Base-by-base conservation (phyloP, 2,888 invertebrate species). In the Criorhina ranunculi region DNA sequence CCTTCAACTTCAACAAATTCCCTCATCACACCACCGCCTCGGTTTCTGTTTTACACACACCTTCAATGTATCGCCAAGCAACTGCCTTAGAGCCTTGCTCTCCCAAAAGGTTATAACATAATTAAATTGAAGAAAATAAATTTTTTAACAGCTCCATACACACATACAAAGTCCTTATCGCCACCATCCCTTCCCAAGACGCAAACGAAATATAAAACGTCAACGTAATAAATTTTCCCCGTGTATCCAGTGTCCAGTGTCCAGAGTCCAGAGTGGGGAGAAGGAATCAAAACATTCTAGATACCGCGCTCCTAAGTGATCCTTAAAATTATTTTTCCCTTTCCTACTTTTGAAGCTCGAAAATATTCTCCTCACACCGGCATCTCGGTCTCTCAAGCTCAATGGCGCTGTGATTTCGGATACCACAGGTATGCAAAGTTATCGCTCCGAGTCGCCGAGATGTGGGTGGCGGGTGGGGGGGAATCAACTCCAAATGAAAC, bases 371-470 rank as follows among this genome's bases (percentile, higher is more conserved):
- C 24, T 24, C 4, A 4, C 24, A 24, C 24, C 24, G 4, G 24
- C 4, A 1, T 1, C 2, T 24, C 24, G 24, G 24, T 24, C 24
- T 46, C 66, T 46, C 19, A 62, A 64, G 64, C 75, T 60, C 62
- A 79, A 69, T 79, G 73, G 67, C 67, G 79, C 62, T 75, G 67
- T 69, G 73, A 83, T 67, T 83, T 12, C 62, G 67, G 49, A 64
- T 69, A 46, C 73, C 73, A 67, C 44, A 62, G 44, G 80, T 85
- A 85, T 85, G 85, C 85, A 79, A 85, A 85, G 59, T 85, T 85
- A 85, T 85, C 85, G 66, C 29, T 62, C n/a, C 33, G 35, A 53
- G 42, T 62, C 35, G 1, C 1, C 37, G 5, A 6, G 12, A 4
- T 59, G 59, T 75, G 49, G 60, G 73, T 35, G 73, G 37, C 37